Evolutionary conservation across 1,140 invertebrate genomes (phyloP).

Genomic region (Eupristina koningsbergeri): DNA sequence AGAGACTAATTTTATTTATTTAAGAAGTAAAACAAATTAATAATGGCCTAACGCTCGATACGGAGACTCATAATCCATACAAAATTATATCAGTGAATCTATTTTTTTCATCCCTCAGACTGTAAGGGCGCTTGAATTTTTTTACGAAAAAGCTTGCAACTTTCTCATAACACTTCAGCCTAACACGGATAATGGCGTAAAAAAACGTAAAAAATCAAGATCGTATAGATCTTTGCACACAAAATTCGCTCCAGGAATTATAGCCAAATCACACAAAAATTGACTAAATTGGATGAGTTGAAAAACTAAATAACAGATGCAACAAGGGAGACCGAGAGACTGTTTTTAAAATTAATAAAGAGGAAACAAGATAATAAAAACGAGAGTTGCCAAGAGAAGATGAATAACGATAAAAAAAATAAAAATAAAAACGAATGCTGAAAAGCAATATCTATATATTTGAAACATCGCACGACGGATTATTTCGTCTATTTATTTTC

Average conservation of each 20-base stretch:
- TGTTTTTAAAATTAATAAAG: not conserved
- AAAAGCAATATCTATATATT: constrained; percentile 62
- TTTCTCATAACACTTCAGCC: constrained; percentile 35
- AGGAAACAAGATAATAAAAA: not conserved
- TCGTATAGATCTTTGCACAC: not conserved
- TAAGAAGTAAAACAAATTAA: constrained; percentile 43
- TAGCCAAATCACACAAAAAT: not conserved
- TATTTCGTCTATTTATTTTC: constrained; percentile 52
- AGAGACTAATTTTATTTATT: constrained; percentile 24
- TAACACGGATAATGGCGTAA: not conserved
- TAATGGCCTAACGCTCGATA: constrained; percentile 31
- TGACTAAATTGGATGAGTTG: not conserved
- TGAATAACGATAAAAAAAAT: constrained; percentile 50
- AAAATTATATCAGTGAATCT: constrained; percentile 40
- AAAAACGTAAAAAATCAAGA: constrained; percentile 32
- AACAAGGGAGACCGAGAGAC: not conserved
- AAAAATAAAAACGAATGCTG: constrained; percentile 39
- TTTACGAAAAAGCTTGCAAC: constrained; percentile 22
- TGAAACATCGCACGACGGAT: constrained; percentile 52
- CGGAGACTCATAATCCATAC: constrained; percentile 16
- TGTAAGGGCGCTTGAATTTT: not conserved
- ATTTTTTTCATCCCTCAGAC: constrained; percentile 13
- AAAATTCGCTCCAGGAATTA: not conserved
- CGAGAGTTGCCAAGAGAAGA: not conserved
- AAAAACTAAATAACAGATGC: not conserved